phyloP scores from a whole-genome alignment of 2,113 vertebrate species.

The Sigmodon hispidus region DNA sequence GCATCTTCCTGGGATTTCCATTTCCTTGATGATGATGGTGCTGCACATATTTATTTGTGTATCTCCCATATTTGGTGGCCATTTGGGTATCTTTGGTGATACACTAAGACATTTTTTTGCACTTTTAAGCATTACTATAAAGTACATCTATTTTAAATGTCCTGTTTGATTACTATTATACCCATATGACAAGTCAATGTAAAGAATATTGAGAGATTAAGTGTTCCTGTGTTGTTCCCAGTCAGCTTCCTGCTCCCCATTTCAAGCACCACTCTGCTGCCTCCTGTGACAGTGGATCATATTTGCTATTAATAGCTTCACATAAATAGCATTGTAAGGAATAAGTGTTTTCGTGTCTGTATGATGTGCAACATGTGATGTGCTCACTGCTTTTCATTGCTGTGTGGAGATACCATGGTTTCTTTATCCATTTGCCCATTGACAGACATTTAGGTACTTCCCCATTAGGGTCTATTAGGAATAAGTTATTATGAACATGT shows the following conservation, averaged over 20 bases:
- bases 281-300: neutral
- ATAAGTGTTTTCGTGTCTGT: neutral
- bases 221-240: neutral
- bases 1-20: neutral
- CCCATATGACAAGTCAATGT: neutral
- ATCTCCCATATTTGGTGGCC: neutral
- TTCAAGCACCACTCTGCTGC: neutral
- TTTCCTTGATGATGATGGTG: neutral
- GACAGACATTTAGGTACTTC: neutral
- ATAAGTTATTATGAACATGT: neutral
- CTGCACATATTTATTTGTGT: no score
- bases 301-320: neutral
- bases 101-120: neutral
- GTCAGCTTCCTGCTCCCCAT: neutral
- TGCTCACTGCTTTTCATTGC: neutral
- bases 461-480: neutral
- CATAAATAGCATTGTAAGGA: neutral
- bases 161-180: neutral
- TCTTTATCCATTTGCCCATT: neutral
- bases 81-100: neutral
- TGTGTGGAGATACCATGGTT: no score
- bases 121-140: neutral
- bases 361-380: accelerated
- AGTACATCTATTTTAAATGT: neutral
- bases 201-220: neutral